Base-by-base conservation (phyloP, 2,797 vertebrate species). In the Taeniopygia guttata region DNA sequence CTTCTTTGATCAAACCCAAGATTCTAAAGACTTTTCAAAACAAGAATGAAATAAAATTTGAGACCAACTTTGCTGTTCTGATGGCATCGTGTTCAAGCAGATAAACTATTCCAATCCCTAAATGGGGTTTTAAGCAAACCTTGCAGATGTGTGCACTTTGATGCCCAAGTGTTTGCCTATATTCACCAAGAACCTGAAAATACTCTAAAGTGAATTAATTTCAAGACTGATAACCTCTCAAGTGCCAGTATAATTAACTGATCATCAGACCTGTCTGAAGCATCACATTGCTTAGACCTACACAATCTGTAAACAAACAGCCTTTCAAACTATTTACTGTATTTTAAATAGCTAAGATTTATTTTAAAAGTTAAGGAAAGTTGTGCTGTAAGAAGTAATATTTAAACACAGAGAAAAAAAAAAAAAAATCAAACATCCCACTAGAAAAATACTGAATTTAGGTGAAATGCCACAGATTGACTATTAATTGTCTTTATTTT, bases 101-200 rank as follows among this genome's bases (percentile, higher is more conserved):
- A 40, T 10, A 68, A 83, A 55, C 17, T 10, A 10, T 15, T 79
- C 26, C 46, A 6, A 29, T 82, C 13, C 30, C 45, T 62, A 46
- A 56, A 12, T 8, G 30, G 9, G 2, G 3, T 62, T 67, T 30
- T 11, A 64, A 15, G 9, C 10, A 76, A 56, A 63, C 29, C 67
- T 70, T 34, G n/a, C 81, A 83, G 58, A 48, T 45, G 9, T 10
- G 8, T 5, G 13, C 1, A 0, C 6, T 76, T 81, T 1, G 1
- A 26, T 66, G 43, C 18, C 29, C 38, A 82, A 63, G 4, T 8
- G 8, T 56, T 79, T 80, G 25, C n/a, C 68, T 59, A 3, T 10
- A 32, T 49, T 90, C 54, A 55, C 58, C 70, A 55, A 51, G 27
- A 75, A 69, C 40, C 26, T 76, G 54, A 91, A 91, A 72, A 40